Evolutionary conservation across 2,888 invertebrate genomes (phyloP).

Genomic region (Apamea monoglypha): DNA sequence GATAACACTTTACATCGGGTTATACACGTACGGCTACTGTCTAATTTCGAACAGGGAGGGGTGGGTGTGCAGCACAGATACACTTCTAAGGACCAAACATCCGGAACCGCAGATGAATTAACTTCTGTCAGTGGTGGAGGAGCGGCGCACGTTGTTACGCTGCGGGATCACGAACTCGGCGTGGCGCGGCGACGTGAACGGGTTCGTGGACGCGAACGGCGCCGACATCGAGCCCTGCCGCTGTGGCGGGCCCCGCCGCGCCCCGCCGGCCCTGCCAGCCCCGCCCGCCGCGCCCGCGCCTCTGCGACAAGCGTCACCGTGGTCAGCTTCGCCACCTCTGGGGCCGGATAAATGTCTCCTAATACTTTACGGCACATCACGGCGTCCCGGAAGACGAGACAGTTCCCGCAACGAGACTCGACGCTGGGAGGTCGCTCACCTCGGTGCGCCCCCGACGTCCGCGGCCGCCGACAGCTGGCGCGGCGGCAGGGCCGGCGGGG

Average conservation of each 20-base stretch:
- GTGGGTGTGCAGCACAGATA: conserved; percentile 34
- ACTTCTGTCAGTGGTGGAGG: conserved; percentile 79
- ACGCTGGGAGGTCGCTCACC: conserved; percentile 71
- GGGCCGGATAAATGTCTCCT: conserved; percentile 44
- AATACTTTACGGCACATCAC: conserved; percentile 46
- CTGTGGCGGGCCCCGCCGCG: conserved; percentile 66
- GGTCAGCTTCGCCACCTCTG: conserved; percentile 46
- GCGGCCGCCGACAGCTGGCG: conserved; percentile 89
- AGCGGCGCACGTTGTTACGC: conserved; percentile 78
- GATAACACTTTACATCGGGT: conserved; percentile 46
- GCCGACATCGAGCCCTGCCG: conserved; percentile 79
- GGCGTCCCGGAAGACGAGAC: conserved; percentile 16
- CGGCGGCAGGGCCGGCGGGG: conserved; percentile 89
- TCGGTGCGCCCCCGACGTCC: conserved; percentile 81
- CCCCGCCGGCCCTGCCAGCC: conserved; percentile 67
- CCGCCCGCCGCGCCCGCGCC: conserved; percentile 64
- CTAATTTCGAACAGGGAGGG: conserved; percentile 52
- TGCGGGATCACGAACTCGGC: conserved; percentile 88
- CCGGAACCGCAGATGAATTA: conserved; percentile 50
- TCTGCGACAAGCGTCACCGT: conserved; percentile 65
- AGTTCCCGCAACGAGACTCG: conserved; percentile 40
- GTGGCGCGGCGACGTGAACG: conserved; percentile 82
- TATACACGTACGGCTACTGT: conserved; percentile 55
- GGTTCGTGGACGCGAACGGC: conserved; percentile 83
- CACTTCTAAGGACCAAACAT: conserved; percentile 44